Base-by-base conservation (phyloP, 1,140 invertebrate species). In the Drosophila pandora region DNA sequence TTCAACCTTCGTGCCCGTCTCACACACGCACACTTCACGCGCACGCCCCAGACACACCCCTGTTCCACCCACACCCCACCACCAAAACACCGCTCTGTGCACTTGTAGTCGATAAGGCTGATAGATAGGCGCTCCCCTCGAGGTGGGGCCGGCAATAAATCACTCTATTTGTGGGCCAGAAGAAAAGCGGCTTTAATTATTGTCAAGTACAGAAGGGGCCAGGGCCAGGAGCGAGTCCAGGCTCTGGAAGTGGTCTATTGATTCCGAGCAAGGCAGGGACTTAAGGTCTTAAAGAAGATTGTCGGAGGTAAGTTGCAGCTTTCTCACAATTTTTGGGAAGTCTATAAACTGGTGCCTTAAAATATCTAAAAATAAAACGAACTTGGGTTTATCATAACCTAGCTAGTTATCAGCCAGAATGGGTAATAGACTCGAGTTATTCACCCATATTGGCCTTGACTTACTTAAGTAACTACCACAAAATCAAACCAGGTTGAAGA, bases 91-190 rank as follows among this genome's bases (percentile, higher is more conserved):
- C 37, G 39, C 28, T 68, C 10, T 59, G 65, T 48, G 56, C 25
- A 60, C 55, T 56, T 76, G 22, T 39, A 60, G 54, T 60, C 65
- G 57, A 77, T 77, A 77, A 62, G 56, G 39, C 54, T 73, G 58
- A 48, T 43, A 81, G 48, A 81, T 72, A 72, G 70, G 61, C 32
- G 34, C 30, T 13, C 61, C 30, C 30, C 39, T 25, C 47, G 21
- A 37, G 28, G 34, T 50, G 41, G 54, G 34, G 25, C 25, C 43
- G 43, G 43, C 54, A 73, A 64, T 69, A 82, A 83, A 75, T 74
- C 64, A 78, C 58, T 30, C 50, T 55, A 52, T 70, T 74, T 61
- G 53, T 65, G 55, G 63, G 28, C 34, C 47, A 63, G 53, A 39
- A 49, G 12, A 76, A 60, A 43, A 49, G 37, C 22, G 53, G 32